A percentile compares a stretch with the other conserved stretches of the same genome.
Conservation (phyloP, 2,888 invertebrate species). For the Drosophila trichaetosa region DNA sequence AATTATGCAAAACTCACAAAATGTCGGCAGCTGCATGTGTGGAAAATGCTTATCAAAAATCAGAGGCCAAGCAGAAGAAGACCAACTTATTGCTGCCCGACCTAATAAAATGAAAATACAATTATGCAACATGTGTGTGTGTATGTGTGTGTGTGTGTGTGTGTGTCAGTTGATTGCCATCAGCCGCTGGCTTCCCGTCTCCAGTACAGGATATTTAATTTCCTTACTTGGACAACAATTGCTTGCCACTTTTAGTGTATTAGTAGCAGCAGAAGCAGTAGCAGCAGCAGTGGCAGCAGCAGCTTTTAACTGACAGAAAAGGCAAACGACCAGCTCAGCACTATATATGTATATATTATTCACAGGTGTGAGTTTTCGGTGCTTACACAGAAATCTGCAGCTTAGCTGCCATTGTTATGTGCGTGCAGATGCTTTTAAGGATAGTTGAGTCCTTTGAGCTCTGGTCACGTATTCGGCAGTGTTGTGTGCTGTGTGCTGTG, state of each 20-base stretch:
- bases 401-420: constrained; percentile 14
- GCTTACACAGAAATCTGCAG: constrained; percentile 33
- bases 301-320: background rate
- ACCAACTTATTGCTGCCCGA: constrained; percentile 12
- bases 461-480: constrained; percentile 59
- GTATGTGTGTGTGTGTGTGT: background rate
- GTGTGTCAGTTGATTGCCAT: background rate
- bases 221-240: constrained; percentile 46
- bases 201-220: constrained; percentile 70
- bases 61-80: constrained; percentile 16
- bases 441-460: constrained; percentile 43
- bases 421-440: constrained; percentile 23
- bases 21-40: constrained; percentile 41
- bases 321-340: background rate
- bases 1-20: constrained; percentile 69
- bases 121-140: constrained; percentile 19
- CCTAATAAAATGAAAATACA: constrained; percentile 37
- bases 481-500: constrained; percentile 5
- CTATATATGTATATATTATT: constrained; percentile 37
- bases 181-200: background rate
- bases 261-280: constrained; percentile 25
- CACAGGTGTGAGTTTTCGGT: constrained; percentile 27
- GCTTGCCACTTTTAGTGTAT: constrained; percentile 38
- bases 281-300: constrained; percentile 15
- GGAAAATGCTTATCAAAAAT: constrained; percentile 26